Base-by-base conservation (phyloP, 2,113 vertebrate genomes). In the Hippocampus guttulatus region DNA sequence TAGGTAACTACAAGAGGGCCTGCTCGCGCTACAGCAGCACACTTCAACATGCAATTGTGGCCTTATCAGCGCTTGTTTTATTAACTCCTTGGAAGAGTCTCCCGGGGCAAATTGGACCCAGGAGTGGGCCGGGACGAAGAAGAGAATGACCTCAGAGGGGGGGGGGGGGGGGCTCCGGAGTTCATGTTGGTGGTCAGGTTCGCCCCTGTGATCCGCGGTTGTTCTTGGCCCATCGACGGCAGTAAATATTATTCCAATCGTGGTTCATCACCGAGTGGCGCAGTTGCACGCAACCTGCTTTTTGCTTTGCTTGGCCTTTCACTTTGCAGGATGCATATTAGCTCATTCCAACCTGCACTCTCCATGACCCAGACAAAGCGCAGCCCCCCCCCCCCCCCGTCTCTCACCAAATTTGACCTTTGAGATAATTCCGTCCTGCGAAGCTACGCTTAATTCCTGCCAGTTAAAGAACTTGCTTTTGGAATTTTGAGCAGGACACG, bases 91-190 rank as follows among this genome's bases (percentile, higher is more conserved):
- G 9, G 3, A 14, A 41, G 23, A 25, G 54, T 51, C 61, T 30
- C 9, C 7, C 47, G 33, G 40, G 25, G 21, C 18, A 61, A 61
- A 61, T 12, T 55, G 38, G 14, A 66, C 45, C 18, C 33, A 71
- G 61, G 45, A 72, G 30, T 40, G 73, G 21, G 40, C 27, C 40
- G 64, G 30, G 57, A 70, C 18, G 33, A 15, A 67, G 41, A 43
- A 9, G 55, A 41, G 62, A 41, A 64, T 64, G 38, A 64, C 38
- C 62, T 64, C 62, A 23, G 30, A 1, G 9, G 49, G 65, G 27
- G 18, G 0, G 5, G 33, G 33, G 27, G 61, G 61, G 18, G 15
- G 43, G 41, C 11, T 45, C 45, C 18, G 18, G 25, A 18, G 45
- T 49, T 67, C 18, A 16, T 30, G 45, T 25, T 30, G 45, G 64